Base-by-base conservation (phyloP, 2,888 invertebrate species). In the Hirtodrosophila histrioides region DNA sequence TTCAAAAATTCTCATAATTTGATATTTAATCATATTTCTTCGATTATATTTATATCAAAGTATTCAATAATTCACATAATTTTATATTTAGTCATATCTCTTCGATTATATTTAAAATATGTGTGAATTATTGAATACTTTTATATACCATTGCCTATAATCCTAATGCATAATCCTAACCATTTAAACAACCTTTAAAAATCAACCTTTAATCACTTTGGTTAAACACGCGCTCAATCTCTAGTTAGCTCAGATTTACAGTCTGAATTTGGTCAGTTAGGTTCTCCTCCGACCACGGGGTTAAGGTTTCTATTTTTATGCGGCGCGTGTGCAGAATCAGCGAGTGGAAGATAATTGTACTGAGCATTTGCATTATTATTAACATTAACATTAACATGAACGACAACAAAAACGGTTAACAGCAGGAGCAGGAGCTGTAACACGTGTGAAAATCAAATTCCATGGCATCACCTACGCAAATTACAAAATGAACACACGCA, bases 381-480 rank as follows among this genome's bases (percentile, higher is more conserved):
- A 58, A 60, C 60, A 74, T 73, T 85, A 85, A 86, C 86, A 82
- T 80, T 75, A 66, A 81, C 71, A 66, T 78, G 82, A 80, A 54
- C 80, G 66, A 63, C 77, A 82, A 71, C 71, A 84, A 73, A 66
- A 48, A 71, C 29, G 54, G 48, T 36, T 53, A 65, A 35, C 39
- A 51, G 44, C 44, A 55, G 54, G 35, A 69, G 37, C 36, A 55
- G 49, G 61, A 64, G 55, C 37, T 53, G 60, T 54, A 75, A 82
- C 86, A 84, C 86, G 90, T 90, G 90, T 89, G 74, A 89, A 90
- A 89, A 90, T 90, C 88, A 89, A 89, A 90, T 89, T 89, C 90
- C 88, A 87, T 77, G 78, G 86, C 86, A 88, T 80, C 87, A 87
- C 85, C 83, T 86, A 86, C 86, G 86, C 83, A 84, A 82, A 84